A percentile compares a stretch with the other conserved stretches of the same genome.
Conservation (phyloP, 2,888 invertebrate genomes). For the Deilephila elpenor region DNA sequence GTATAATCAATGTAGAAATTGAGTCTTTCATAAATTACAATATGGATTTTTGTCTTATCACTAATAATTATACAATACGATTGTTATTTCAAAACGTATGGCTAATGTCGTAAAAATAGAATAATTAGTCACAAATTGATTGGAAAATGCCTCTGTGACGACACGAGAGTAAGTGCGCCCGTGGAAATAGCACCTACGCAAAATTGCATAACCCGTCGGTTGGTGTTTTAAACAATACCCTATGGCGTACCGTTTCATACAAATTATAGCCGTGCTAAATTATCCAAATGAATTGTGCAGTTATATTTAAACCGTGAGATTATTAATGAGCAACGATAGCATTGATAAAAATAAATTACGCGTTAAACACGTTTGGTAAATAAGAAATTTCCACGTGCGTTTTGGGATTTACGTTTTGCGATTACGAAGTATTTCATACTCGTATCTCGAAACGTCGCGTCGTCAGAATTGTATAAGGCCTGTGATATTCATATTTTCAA, state of each 20-base stretch:
- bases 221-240: background rate
- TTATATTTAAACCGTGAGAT: background rate
- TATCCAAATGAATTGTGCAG: background rate
- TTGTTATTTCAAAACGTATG: constrained; percentile 15
- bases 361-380: background rate
- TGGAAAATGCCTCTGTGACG: constrained; percentile 21
- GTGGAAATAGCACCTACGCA: background rate
- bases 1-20: constrained; percentile 21
- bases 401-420: background rate
- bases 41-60: constrained; percentile 19
- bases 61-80: constrained; percentile 20
- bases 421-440: background rate
- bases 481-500: too few relatives aligned
- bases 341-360: constrained; percentile 9
- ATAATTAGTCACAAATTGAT: constrained; percentile 17
- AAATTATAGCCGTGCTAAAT: background rate
- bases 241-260: background rate
- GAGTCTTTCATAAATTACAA: constrained; percentile 15
- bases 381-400: constrained; percentile 1
- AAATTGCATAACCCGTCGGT: constrained; percentile 3
- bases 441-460: too few relatives aligned
- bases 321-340: background rate
- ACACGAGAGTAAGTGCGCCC: background rate
- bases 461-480: too few relatives aligned
- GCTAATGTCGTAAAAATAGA: constrained; percentile 9